Base-by-base conservation (phyloP, 2,797 vertebrate genomes). In the Pseudopleuronectes americanus region DNA sequence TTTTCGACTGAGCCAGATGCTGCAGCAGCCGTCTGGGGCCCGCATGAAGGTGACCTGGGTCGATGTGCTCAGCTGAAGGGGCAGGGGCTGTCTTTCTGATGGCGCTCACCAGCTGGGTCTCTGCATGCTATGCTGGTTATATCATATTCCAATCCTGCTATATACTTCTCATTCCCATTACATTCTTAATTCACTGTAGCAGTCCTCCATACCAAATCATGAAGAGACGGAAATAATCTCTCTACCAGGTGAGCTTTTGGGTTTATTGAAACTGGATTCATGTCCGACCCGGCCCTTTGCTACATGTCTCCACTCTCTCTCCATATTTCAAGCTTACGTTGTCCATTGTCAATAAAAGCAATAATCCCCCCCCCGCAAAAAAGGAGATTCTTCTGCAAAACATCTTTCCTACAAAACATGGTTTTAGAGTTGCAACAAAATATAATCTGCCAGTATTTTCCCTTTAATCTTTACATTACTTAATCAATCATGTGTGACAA, bases 81-180 rank as follows among this genome's bases (percentile, higher is more conserved):
- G 85, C 91, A 10, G 92, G 80, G 0, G 85, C 91, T 45, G 43
- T 45, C 43, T 2, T 45, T 6, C 14, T 14, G 43, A 45, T 45
- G 36, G 36, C 3, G 12, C 36, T 38, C 43, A 45, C 43, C 43
- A 45, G 43, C 43, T 19, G 43, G 14, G 43, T 6, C 43, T 45
- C 93, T 93, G 51, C 68, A 2, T 91, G 91, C 79, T 95, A 94
- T 12, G 78, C 79, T 19, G 90, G 86, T 55, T 95, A 94, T 48
- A 80, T 73, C n/a, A 36, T 92, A 54, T 94, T 94, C 79, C 94
- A 93, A 82, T 92, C 93, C 4, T 92, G 92, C 71, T 94, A 94
- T 79, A 94, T 94, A 91, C 81, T 94, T 21, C 93, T 94, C 38
- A 93, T 94, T 68, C 94, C 93, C 63, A 92, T 94, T 79, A 91